These are phyloP conservation scores for Diorhabda elongata DNA, from an alignment of 1,140 invertebrate genomes.

Conservation along the genomic window DNA sequence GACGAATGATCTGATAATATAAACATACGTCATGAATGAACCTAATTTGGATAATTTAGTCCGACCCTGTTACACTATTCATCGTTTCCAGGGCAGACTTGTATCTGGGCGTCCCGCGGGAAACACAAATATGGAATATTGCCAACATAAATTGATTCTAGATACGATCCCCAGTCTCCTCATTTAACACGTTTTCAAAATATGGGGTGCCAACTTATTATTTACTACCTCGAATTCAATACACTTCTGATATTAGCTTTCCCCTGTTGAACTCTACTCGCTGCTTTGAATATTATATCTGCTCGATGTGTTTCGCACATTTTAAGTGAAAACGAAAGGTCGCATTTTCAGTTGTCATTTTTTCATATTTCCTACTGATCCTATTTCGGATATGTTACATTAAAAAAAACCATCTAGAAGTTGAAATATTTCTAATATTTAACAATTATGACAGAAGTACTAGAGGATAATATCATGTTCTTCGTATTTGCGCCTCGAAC, in stretches of 20 bases:
- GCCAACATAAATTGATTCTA: slow-evolving; percentile 47
- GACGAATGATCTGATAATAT: too few species aligned
- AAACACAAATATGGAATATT: slow-evolving; percentile 47
- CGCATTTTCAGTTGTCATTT: too few species aligned
- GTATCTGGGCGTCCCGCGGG: slow-evolving; percentile 40
- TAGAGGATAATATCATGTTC: too few species aligned
- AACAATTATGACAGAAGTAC: too few species aligned
- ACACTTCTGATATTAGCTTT: slow-evolving; percentile 18
- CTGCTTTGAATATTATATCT: slow-evolving; percentile 19
- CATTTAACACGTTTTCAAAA: slow-evolving; percentile 45
- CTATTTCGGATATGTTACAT: too few species aligned
- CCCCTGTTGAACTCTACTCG: slow-evolving; percentile 11
- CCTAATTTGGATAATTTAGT: background rate
- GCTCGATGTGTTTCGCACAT: too few species aligned
- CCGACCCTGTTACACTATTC: slow-evolving; percentile 19
- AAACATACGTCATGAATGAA: slow-evolving; percentile 11
- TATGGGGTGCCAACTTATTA: slow-evolving; percentile 40
- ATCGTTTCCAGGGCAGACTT: slow-evolving; percentile 32
- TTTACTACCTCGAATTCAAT: slow-evolving; percentile 36
- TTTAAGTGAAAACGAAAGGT: too few species aligned
- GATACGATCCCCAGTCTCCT: slow-evolving; percentile 41
- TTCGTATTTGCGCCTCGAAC: too few species aligned
- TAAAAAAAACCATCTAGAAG: too few species aligned
- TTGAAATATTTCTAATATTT: too few species aligned
- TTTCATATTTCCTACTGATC: too few species aligned